Percentiles rank a stretch among this genome's conserved stretches.
Evolutionary conservation across 2,113 vertebrate species (phyloP).

Genomic region (Chlorodrepanis virens): DNA sequence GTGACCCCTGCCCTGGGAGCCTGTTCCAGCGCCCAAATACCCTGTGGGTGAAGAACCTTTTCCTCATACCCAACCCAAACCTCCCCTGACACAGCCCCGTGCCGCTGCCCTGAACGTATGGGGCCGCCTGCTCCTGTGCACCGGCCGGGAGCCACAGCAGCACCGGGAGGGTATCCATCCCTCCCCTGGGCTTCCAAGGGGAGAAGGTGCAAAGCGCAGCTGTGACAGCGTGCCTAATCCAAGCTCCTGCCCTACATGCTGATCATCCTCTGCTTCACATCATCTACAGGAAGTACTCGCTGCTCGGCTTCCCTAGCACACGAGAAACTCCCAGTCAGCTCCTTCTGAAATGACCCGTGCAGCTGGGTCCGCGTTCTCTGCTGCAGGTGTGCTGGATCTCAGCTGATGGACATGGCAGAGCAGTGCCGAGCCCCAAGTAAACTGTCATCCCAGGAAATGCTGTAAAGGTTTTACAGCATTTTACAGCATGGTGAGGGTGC

Average conservation of each 20-base stretch:
- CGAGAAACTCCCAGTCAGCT: accelerated
- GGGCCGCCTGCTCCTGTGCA: not conserved
- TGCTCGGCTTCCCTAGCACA: not conserved
- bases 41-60: not conserved
- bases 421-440: no score
- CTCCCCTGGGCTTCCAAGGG: accelerated
- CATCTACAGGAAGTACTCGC: not conserved
- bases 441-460: accelerated
- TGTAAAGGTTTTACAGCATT: not conserved
- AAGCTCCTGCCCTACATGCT: not conserved
- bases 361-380: accelerated
- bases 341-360: not conserved
- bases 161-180: not conserved
- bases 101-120: accelerated
- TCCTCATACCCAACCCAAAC: not conserved
- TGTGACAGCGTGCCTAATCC: not conserved
- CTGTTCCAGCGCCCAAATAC: accelerated
- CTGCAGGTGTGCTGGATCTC: not conserved
- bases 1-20: no score
- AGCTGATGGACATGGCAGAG: not conserved
- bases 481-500: accelerated
- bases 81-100: no score
- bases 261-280: accelerated
- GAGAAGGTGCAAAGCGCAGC: accelerated
- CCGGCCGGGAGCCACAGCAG: not conserved